phyloP scores from a whole-genome alignment of 1,140 invertebrate genomes.

The Cephus cinctus region DNA sequence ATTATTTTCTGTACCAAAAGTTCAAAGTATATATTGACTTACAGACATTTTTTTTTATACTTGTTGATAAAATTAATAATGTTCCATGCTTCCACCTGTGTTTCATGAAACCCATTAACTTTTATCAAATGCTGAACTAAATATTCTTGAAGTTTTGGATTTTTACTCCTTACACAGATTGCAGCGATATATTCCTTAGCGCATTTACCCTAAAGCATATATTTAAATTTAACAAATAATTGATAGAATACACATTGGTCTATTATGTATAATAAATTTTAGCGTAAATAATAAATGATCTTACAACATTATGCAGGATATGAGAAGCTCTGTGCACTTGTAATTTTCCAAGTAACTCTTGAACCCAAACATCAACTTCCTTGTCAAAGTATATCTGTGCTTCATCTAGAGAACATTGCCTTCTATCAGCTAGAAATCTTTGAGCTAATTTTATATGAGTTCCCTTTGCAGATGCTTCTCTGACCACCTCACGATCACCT shows the following conservation, averaged over 20 bases:
- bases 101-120: slow-evolving; percentile 46
- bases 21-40: slow-evolving; percentile 16
- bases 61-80: slow-evolving; percentile 58
- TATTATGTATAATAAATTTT: background rate
- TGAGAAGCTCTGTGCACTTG: slow-evolving; percentile 66
- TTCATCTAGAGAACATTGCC: slow-evolving; percentile 54
- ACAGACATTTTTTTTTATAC: slow-evolving; percentile 41
- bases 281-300: slow-evolving; percentile 2
- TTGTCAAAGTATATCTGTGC: slow-evolving; percentile 53
- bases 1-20: slow-evolving; percentile 1
- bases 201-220: slow-evolving; percentile 49
- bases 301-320: slow-evolving; percentile 60
- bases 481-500: slow-evolving; percentile 60
- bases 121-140: slow-evolving; percentile 60
- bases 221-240: slow-evolving; percentile 4
- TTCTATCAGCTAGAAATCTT: slow-evolving; percentile 59
- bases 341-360: slow-evolving; percentile 60
- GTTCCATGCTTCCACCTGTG: slow-evolving; percentile 58
- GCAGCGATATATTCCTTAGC: slow-evolving; percentile 58
- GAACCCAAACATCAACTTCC: slow-evolving; percentile 63
- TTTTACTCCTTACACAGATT: slow-evolving; percentile 55
- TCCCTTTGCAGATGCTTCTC: slow-evolving; percentile 67
- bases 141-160: slow-evolving; percentile 60
- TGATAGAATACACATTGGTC: slow-evolving; percentile 2
- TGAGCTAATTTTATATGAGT: slow-evolving; percentile 61